These are phyloP conservation scores for Poecile atricapillus DNA, from an alignment of 2,113 vertebrate species.

Conservation along the genomic window DNA sequence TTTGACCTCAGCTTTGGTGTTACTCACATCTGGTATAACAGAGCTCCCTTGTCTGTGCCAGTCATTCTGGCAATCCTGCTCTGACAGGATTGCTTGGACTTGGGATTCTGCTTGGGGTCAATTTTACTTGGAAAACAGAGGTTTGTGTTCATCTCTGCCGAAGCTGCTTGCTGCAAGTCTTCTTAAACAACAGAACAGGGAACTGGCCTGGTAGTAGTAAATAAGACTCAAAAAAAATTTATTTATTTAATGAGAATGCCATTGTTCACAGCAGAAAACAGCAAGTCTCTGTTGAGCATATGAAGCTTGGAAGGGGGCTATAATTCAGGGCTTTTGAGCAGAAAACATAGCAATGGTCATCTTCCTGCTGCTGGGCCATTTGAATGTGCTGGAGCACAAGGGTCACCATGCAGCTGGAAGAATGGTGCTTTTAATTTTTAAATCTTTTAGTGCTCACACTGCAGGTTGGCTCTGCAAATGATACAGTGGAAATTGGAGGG, in stretches of 20 bases:
- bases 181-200: background rate
- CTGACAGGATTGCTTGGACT: background rate
- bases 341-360: background rate
- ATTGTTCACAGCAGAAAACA: constrained; percentile 5
- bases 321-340: background rate
- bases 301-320: background rate
- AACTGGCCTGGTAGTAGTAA: background rate
- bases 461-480: background rate
- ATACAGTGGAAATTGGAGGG: background rate
- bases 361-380: background rate
- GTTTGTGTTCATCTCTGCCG: background rate
- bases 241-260: background rate
- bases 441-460: background rate
- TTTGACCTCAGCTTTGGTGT: background rate
- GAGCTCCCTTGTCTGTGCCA: background rate
- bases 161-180: background rate
- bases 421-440: background rate
- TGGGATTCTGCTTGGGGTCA: background rate
- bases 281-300: background rate
- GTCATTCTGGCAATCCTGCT: background rate
- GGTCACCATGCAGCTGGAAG: background rate
- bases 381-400: background rate
- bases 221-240: background rate
- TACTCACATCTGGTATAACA: background rate
- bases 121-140: background rate